A percentile compares a stretch with the other conserved stretches of the same genome.
Evolutionary conservation across 2,113 vertebrate genomes (phyloP).

Genomic region (Bucco capensis): DNA sequence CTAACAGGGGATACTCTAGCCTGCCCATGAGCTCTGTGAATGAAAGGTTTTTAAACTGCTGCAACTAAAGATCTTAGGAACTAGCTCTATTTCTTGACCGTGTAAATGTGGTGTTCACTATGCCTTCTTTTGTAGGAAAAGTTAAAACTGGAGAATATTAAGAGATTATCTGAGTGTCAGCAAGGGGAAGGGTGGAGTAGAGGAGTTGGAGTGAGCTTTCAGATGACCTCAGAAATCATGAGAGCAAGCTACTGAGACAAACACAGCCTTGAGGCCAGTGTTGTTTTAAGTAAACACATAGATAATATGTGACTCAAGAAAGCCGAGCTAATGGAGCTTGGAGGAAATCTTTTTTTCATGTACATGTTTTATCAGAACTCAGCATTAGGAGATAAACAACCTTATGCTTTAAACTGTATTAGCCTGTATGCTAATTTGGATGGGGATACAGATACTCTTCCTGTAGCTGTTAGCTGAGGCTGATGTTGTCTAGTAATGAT

Average conservation of each 20-base stretch:
- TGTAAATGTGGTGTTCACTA: rapidly evolving
- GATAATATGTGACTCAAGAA: background rate
- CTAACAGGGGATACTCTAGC: background rate
- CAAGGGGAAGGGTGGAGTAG: constrained; percentile 49
- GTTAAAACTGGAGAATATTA: constrained; percentile 72
- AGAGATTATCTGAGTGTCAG: constrained; percentile 68
- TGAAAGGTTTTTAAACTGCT: background rate
- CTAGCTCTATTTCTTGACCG: background rate
- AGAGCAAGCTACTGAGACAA: background rate
- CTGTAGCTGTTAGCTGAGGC: background rate
- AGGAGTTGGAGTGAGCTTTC: background rate
- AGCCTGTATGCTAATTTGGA: background rate
- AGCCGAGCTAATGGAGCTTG: background rate
- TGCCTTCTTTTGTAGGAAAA: constrained; percentile 65
- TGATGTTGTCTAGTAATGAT: background rate
- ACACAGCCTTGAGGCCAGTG: background rate
- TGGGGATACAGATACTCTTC: background rate
- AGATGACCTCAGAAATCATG: background rate
- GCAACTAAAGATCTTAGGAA: background rate
- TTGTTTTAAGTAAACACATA: background rate
- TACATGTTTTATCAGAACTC: background rate
- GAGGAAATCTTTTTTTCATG: background rate
- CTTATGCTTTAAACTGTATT: background rate
- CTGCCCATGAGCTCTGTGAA: background rate
- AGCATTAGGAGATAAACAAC: background rate